Evolutionary conservation across 2,797 vertebrate genomes (phyloP).

Genomic region (Myotis daubentonii): DNA sequence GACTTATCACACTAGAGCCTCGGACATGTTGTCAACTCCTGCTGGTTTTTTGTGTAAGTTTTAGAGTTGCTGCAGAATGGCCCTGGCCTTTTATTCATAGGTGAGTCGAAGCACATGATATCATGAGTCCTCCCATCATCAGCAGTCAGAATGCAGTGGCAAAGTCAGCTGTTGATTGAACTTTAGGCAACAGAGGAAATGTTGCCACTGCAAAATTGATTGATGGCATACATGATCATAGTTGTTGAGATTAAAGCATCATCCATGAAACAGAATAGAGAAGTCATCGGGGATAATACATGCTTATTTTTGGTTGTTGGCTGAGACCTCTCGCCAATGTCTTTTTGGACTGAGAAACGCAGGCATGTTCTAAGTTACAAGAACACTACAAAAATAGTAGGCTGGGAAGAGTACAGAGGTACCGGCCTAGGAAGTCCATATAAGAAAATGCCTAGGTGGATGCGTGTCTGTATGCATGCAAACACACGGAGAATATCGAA

Average conservation of each 20-base stretch:
- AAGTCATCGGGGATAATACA: neutral
- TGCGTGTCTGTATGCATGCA: neutral
- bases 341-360: slow-evolving; percentile 33
- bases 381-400: neutral
- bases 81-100: neutral
- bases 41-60: neutral
- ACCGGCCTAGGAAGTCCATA: neutral
- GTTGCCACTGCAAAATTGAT: neutral
- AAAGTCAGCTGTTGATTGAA: neutral
- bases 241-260: slow-evolving; percentile 23
- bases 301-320: neutral
- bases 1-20: neutral
- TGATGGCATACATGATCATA: neutral
- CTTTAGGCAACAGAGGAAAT: neutral
- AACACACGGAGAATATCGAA: neutral
- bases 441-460: neutral
- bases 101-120: neutral
- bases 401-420: neutral
- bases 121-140: neutral
- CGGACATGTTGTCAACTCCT: neutral
- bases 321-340: neutral
- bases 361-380: neutral
- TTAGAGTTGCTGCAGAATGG: neutral
- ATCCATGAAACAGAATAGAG: neutral
- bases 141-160: neutral